Evolutionary conservation across 2,113 vertebrate genomes (phyloP).

Genomic region (Petromus typicus): DNA sequence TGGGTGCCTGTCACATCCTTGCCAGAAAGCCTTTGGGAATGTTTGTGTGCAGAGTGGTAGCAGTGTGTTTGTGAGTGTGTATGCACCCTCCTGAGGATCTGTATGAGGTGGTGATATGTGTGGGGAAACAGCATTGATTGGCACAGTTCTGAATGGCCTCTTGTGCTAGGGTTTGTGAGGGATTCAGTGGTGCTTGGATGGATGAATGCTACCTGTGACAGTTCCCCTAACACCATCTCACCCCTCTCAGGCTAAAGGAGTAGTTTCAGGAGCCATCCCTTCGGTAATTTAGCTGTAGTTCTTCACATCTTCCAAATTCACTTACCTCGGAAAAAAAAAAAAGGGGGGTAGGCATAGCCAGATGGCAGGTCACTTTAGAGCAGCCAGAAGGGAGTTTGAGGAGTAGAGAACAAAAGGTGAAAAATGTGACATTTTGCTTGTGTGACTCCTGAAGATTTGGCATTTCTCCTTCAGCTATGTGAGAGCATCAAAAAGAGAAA

Average conservation of each 20-base stretch:
- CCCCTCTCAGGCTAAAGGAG: neutral
- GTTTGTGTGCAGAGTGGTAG: conserved; percentile 41
- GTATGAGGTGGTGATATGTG: conserved; percentile 21
- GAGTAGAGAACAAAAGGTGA: conserved; percentile 62
- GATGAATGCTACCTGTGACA: neutral
- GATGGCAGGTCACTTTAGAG: conserved; percentile 51
- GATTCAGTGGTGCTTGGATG: conserved; percentile 43
- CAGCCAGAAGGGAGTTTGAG: conserved; percentile 52
- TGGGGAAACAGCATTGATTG: conserved; percentile 48
- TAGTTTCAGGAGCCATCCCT: conserved; percentile 6
- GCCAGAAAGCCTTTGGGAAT: conserved; percentile 51
- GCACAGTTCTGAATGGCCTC: conserved; percentile 36
- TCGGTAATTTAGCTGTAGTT: conserved; percentile 39
- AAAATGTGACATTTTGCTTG: conserved; percentile 64
- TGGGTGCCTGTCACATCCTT: conserved; percentile 48
- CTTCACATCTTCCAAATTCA: conserved; percentile 59
- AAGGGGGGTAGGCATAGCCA: conserved; percentile 26
- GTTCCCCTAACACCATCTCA: neutral
- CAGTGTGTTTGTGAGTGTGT: conserved; percentile 47
- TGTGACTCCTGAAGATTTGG: conserved; percentile 55
- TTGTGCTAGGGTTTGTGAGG: conserved; percentile 25
- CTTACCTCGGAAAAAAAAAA: conserved; percentile 51
- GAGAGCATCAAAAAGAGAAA: conserved; percentile 55
- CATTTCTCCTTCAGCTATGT: conserved; percentile 56
- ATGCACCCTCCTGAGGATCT: conserved; percentile 28